Evolutionary conservation across 2,888 invertebrate species (phyloP), one percentile per base, ranked within the genome.

Genomic region (Gastracanthus pulcherrimus): DNA sequence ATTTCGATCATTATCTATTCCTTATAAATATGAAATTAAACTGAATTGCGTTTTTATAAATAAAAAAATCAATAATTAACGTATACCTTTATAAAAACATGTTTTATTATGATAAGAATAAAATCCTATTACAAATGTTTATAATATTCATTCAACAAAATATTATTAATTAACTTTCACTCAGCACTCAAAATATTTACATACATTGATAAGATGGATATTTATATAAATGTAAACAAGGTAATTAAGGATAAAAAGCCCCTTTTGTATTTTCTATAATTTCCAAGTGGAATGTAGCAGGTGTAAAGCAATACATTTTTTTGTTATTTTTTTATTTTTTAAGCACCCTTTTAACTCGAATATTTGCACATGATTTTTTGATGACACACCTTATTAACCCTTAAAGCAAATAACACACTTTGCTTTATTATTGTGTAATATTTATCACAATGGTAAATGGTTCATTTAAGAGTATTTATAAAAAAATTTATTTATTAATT

Each of bases 181-280:
- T 82, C 80, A 80, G 36, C 74, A 83, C 71, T 45, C 70, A 83
- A 80, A 82, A 76, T 82, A 82, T 82, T 82, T 79, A 82, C 76
- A 72, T 26, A 38, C 55, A 55, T 19, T 66, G 19, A 58, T 41
- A 69, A 79, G 9, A 29, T 64, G 26, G 38, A 60, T 62, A 70
- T 77, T 36, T 48, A 67, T 58, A 77, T 48, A 75, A 74, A 58
- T 76, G 69, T 60, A 80, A 70, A 75, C n/a, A 60, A 64, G 29
- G 41, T 60, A 79, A 75, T 23, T 72, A 60, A 70, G 26, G 23
- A 45, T 71, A n/a, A 72, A 34, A 75, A 76, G 13, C 64, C 7
- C n/a, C 5, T n/a, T 69, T 67, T 48, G 23, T 34, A 51, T 55
- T 79, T 76, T 70, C 23, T 58, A 23, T 70, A 26, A 51, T 67